Conservation (phyloP, 2,797 vertebrate species). For the Phataginus tetradactyla region DNA sequence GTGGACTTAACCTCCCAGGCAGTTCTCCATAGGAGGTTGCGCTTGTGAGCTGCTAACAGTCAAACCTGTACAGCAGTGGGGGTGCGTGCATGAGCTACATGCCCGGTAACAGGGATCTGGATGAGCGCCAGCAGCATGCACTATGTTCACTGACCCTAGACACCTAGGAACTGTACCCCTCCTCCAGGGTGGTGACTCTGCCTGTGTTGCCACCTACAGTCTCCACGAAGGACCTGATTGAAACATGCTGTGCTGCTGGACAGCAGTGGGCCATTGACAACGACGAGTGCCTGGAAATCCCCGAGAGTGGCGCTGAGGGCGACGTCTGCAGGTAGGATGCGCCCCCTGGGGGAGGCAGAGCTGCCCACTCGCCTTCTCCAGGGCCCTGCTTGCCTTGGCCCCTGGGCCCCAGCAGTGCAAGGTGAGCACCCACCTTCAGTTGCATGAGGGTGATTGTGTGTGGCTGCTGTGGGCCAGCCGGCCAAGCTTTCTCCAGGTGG, state of each 20-base stretch:
- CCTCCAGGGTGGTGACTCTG: not conserved
- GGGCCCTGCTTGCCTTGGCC: not conserved
- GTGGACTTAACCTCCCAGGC: not conserved
- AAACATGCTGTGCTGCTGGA: slow-evolving; percentile 93
- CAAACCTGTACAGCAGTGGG: fast-evolving
- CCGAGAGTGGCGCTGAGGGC: slow-evolving; percentile 83
- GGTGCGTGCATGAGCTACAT: fast-evolving
- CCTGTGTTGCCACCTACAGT: slow-evolving; percentile 69
- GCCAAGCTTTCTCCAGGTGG: not conserved
- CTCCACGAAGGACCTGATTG: slow-evolving; percentile 92
- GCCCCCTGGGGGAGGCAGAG: not conserved
- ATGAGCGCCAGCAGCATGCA: fast-evolving
- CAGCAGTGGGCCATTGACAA: slow-evolving; percentile 93
- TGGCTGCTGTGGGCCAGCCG: not conserved
- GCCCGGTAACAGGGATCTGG: not conserved
- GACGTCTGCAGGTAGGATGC: slow-evolving; percentile 91
- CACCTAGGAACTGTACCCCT: fast-evolving
- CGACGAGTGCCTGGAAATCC: slow-evolving; percentile 90
- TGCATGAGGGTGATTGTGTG: not conserved
- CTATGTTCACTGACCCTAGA: fast-evolving
- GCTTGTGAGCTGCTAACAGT: not conserved
- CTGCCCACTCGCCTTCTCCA: not conserved
- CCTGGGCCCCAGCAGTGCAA: fast-evolving
- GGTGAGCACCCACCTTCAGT: not conserved
- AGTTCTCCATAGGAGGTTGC: not conserved